Evolutionary conservation across 2,888 invertebrate genomes (phyloP).

Genomic region (Philaethria dido): DNA sequence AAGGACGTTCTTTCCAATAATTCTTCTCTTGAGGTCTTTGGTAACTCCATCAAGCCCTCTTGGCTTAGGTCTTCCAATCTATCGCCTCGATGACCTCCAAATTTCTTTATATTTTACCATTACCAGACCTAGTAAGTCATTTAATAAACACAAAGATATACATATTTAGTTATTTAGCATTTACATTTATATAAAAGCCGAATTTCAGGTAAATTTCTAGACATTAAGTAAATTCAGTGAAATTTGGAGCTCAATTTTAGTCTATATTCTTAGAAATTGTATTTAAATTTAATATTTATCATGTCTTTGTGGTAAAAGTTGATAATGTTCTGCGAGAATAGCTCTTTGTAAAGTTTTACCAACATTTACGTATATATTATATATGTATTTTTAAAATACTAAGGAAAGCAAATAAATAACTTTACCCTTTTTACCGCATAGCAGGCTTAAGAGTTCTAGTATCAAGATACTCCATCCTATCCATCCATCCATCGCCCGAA

Average conservation of each 20-base stretch:
- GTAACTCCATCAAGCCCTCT: too few relatives aligned
- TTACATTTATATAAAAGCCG: background rate
- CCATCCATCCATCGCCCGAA: too few relatives aligned
- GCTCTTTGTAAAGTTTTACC: background rate
- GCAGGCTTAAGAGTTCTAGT: too few relatives aligned
- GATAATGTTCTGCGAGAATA: background rate
- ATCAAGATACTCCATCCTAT: too few relatives aligned
- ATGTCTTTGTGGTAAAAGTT: constrained; percentile 17
- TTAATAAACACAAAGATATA: too few relatives aligned
- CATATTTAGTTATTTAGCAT: background rate
- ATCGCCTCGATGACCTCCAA: background rate
- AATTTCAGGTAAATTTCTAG: background rate
- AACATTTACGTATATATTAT: too few relatives aligned
- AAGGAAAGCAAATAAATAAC: background rate
- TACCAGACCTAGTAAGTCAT: too few relatives aligned
- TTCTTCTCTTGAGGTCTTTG: too few relatives aligned
- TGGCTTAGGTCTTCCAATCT: too few relatives aligned
- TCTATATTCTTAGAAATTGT: background rate
- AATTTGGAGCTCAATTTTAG: background rate
- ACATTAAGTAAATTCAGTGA: background rate
- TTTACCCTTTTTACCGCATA: too few relatives aligned
- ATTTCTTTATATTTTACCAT: too few relatives aligned
- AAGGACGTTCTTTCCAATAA: too few relatives aligned
- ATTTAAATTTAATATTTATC: constrained; percentile 4
- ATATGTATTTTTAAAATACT: background rate